Evolutionary conservation across 2,888 invertebrate genomes (phyloP), one percentile per base, ranked within the genome.

Genomic region (Schizaphis graminum): DNA sequence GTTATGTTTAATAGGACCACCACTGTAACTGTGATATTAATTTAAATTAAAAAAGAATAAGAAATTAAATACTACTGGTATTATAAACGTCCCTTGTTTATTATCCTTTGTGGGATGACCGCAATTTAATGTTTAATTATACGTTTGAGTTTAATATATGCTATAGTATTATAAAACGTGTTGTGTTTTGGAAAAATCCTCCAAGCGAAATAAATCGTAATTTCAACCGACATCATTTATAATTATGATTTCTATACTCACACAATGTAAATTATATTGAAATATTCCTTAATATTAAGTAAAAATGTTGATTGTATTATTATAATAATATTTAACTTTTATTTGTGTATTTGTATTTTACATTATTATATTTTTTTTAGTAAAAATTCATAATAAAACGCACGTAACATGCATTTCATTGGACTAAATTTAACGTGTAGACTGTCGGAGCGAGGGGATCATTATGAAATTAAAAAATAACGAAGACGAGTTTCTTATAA

Each of bases 391-490:
- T 77, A 77, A 21, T 35, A 21, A 21, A 8, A 21, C 16, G 7
- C 21, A 77, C 21, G 21, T 35, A 35, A 35, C 35, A 35, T 21
- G n/a, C 13, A 67, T 67, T n/a, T 67, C n/a, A 16, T 16, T 35
- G 35, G 26, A 77, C 77, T 77, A 77, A 35, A 35, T 2, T 77
- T 0, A 77, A 77, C 10, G 7, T 77, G 35, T 35, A 7, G 1
- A 77, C 28, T 21, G 89, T 47, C 21, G 21, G 10, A 24, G 21
- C 47, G 7, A n/a, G 21, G 11, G 11, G 35, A 85, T 47, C 47
- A n/a, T 47, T 86, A 57, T 86, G 47, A 57, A 57, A n/a, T 57
- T 86, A 47, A 24, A 35, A n/a, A 91, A 56, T 77, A 85, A 85
- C 24, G 5, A 44, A n/a, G n/a, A 24, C 1, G 10, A 28, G n/a